Percentiles rank a stretch among this genome's conserved stretches.
Conservation (phyloP, 2,113 vertebrate genomes). For the Oenanthe melanoleuca region DNA sequence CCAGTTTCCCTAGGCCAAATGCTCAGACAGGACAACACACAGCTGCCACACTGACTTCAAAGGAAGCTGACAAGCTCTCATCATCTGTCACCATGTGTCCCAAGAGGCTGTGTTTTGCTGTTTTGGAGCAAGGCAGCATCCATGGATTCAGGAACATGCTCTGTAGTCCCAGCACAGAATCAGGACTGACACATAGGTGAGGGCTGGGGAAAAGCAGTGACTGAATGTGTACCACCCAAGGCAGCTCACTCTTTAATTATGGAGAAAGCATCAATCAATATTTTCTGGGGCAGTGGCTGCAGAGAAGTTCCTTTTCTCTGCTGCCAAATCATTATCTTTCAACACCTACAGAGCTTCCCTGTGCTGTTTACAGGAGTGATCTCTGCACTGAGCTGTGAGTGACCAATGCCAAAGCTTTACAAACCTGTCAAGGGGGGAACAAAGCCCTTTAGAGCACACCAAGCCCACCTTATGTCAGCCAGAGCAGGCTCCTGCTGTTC, state of each 20-base stretch:
- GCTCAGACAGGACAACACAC: not conserved
- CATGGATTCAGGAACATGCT: not conserved
- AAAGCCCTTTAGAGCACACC: not conserved
- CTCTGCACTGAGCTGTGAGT: not conserved
- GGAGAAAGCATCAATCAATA: not conserved
- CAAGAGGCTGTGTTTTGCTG: not conserved
- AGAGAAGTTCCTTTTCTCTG: not conserved
- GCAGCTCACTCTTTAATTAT: not conserved
- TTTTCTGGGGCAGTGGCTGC: not conserved
- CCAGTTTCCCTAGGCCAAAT: not conserved
- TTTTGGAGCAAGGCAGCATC: not conserved
- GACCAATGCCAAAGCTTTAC: not conserved
- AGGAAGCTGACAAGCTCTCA: not conserved
- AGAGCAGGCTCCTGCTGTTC: not conserved
- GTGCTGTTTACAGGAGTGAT: not conserved
- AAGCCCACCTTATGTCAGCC: not conserved
- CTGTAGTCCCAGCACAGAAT: fast-evolving
- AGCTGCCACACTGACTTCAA: not conserved
- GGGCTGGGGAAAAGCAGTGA: not conserved
- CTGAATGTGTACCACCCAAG: not conserved
- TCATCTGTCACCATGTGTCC: not conserved
- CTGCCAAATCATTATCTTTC: not conserved
- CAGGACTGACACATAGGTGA: not conserved
- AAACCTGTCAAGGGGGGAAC: not conserved
- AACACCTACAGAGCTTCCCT: not conserved